These are phyloP conservation scores for Sylvilagus floridanus DNA, from an alignment of 2,797 vertebrate genomes.

Conservation along the genomic window DNA sequence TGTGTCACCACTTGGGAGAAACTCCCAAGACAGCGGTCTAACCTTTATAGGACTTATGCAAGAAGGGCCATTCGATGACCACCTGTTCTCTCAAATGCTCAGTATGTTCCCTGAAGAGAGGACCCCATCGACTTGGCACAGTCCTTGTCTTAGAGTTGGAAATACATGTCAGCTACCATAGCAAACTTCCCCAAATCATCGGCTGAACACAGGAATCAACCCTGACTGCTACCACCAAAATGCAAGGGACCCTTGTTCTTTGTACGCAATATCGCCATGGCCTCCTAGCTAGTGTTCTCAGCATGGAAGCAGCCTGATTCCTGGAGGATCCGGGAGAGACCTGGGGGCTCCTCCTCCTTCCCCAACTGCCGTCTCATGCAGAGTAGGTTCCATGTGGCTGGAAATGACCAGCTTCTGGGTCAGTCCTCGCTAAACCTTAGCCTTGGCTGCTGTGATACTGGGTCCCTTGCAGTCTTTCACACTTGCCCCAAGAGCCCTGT, in stretches of 20 bases:
- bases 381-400: not conserved
- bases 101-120: not conserved
- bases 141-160: not conserved
- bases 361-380: not conserved
- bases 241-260: not conserved
- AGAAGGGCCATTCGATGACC: not conserved
- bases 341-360: fast-evolving
- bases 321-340: not conserved
- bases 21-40: not conserved
- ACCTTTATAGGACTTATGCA: not conserved
- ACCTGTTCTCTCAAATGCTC: not conserved
- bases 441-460: not conserved
- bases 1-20: not conserved
- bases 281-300: not conserved
- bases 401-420: not conserved
- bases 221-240: not conserved
- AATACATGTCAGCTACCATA: not conserved
- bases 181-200: not conserved
- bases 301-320: not conserved
- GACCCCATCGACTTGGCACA: not conserved
- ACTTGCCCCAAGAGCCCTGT: not conserved
- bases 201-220: not conserved
- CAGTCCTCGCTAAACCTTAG: not conserved
- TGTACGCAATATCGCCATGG: fast-evolving
- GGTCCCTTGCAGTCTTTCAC: not conserved